phyloP scores from a whole-genome alignment of 2,888 invertebrate species.

The Oxytorus armatus region DNA sequence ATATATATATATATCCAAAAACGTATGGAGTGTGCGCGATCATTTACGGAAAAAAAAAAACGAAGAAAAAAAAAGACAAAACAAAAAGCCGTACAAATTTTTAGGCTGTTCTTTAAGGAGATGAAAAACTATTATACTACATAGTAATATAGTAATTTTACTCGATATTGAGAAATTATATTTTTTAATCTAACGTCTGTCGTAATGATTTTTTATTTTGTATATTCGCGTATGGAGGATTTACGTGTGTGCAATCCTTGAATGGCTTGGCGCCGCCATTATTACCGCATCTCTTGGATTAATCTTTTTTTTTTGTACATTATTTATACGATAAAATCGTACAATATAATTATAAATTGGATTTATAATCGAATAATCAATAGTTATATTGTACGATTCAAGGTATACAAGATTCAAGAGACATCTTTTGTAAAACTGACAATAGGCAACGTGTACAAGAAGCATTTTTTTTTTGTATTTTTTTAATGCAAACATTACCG shows the following conservation, averaged over 20 bases:
- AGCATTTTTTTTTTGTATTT: constrained; percentile 25
- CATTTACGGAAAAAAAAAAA: constrained; percentile 33
- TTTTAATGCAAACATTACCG: constrained; percentile 22
- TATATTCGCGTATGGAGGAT: constrained; percentile 66
- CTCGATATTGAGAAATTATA: constrained; percentile 71
- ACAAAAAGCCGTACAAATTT: constrained; percentile 64
- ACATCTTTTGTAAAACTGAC: constrained; percentile 31
- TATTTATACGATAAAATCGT: no score
- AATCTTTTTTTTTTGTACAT: constrained; percentile 19
- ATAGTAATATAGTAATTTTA: constrained; percentile 56
- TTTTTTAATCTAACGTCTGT: constrained; percentile 76
- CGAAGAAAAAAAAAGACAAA: constrained; percentile 46
- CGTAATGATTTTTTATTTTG: constrained; percentile 76
- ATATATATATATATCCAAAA: constrained; percentile 16
- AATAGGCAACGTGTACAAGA: constrained; percentile 39
- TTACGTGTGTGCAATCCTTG: constrained; percentile 47
- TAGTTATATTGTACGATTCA: neutral
- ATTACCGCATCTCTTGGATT: constrained; percentile 40
- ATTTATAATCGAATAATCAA: neutral
- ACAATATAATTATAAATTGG: no score
- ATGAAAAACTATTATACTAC: constrained; percentile 60
- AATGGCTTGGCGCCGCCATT: constrained; percentile 17
- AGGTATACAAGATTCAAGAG: constrained; percentile 3
- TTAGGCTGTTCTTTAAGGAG: constrained; percentile 60
- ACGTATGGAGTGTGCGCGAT: constrained; percentile 40